Percentiles rank a stretch among this genome's conserved stretches.
These are phyloP conservation scores for Procambarus clarkii DNA, from an alignment of 1,140 invertebrate species.

Conservation along the genomic window DNA sequence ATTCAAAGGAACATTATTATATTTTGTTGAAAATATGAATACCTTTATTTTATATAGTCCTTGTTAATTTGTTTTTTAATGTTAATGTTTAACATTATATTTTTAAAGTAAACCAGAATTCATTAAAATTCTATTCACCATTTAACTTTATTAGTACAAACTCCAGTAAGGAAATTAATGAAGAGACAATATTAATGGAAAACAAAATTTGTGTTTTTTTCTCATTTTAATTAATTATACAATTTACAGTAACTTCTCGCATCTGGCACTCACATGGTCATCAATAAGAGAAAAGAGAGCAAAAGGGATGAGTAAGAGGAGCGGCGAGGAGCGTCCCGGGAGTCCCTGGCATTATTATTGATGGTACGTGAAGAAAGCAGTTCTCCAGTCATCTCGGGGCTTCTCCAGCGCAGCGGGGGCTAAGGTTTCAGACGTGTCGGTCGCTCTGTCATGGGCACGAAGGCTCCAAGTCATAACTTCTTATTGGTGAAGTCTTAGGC, in stretches of 20 bases:
- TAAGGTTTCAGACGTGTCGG: slow-evolving; percentile 26
- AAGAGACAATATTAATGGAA: too few relatives aligned
- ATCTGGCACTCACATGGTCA: slow-evolving; percentile 28
- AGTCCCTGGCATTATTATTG: slow-evolving; percentile 42
- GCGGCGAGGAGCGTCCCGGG: slow-evolving; percentile 49
- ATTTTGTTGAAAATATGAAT: too few relatives aligned
- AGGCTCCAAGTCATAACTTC: not conserved
- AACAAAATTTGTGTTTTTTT: too few relatives aligned
- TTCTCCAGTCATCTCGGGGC: slow-evolving; percentile 62
- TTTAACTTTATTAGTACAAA: too few relatives aligned
- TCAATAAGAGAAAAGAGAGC: not conserved
- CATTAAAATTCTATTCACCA: too few relatives aligned
- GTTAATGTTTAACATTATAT: too few relatives aligned
- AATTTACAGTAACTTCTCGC: slow-evolving; percentile 50
- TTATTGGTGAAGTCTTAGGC: not conserved
- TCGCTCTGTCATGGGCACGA: slow-evolving; percentile 16
- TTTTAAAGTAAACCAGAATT: too few relatives aligned
- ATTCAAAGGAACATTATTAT: too few relatives aligned
- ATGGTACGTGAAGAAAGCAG: slow-evolving; percentile 60
- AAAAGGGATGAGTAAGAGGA: not conserved
- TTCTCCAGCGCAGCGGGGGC: slow-evolving; percentile 42
- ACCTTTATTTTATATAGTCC: too few relatives aligned
- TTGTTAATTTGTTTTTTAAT: too few relatives aligned
- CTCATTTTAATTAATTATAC: slow-evolving; percentile 12
- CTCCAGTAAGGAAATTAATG: too few relatives aligned